Evolutionary conservation across 1,140 invertebrate genomes (phyloP), one percentile per base, ranked within the genome.

Genomic region (Ctenoplectra terminalis): DNA sequence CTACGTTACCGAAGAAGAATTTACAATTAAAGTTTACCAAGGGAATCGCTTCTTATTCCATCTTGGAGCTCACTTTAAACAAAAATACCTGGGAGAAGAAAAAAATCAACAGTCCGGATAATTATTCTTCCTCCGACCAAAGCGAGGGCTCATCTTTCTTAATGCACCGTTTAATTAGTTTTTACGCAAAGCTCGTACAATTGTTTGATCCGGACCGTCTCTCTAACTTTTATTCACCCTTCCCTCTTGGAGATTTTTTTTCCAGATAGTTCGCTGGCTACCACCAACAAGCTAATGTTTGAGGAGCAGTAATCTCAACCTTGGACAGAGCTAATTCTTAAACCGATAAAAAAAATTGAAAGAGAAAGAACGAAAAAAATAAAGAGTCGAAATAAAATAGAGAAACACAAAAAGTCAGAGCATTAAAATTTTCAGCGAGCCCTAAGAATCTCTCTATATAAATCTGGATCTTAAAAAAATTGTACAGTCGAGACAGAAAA

Each of bases 131-230:
- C 43, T 7, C 34, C 4, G 26, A 15, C 43, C 43, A 37, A 37
- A 34, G 7, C 40, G 9, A 11, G 4, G n/a, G 52, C n/a, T 50
- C 37, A 2, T 31, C 34, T 40, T 11, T 63, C 60, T 50, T 40
- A 40, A 40, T 37, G 60, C 34, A 29, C 23, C 46, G 29, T 40
- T 50, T 52, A 66, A 66, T 76, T 76, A 76, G 48, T 76, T 76
- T 66, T 54, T 66, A 43, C 61, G 48, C 46, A 23, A n/a, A 54
- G 61, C 37, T 43, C 20, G 60, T n/a, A 17, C 46, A 76, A 67
- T 63, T 76, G 34, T 76, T 66, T 54, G n/a, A 66, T 54, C 34
- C 34, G n/a, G n/a, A 9, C 50, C 11, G 48, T 43, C 29, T 29
- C 61, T 15, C 11, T 8, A 75, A 64, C 23, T 75, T 73, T 50